Conservation (phyloP, 1,140 invertebrate species). For the Lepidurus packardi region DNA sequence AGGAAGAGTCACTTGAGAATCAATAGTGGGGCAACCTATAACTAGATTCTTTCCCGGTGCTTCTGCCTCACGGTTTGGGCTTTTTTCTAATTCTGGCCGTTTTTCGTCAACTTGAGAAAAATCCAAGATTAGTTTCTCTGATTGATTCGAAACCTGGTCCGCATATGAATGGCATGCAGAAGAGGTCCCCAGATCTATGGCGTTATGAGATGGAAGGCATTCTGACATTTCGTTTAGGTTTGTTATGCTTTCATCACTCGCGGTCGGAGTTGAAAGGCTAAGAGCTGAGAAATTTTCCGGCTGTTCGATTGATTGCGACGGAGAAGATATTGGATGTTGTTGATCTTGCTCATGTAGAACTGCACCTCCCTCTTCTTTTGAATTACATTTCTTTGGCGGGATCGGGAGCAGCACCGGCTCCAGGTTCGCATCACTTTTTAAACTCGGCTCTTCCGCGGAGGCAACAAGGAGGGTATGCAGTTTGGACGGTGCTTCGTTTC, state of each 20-base stretch:
- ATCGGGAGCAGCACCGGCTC: neutral
- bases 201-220: neutral
- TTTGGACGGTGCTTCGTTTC: neutral
- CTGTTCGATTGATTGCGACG: neutral
- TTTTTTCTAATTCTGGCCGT: neutral
- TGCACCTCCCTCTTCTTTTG: neutral
- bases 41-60: neutral
- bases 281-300: neutral
- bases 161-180: neutral
- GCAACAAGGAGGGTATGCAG: neutral
- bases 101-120: neutral
- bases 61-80: neutral
- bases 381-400: neutral
- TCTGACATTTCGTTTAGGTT: neutral
- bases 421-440: neutral
- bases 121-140: neutral
- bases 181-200: neutral
- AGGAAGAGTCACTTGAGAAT: slow-evolving; percentile 19
- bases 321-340: neutral
- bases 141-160: neutral
- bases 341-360: neutral
- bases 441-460: neutral
- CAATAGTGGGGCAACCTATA: slow-evolving; percentile 1
- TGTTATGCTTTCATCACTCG: slow-evolving; percentile 5
- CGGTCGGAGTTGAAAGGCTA: neutral